Evolutionary conservation across 64 coral and sea anemone genomes (phyloP).

Genomic region (Montipora cactus): DNA sequence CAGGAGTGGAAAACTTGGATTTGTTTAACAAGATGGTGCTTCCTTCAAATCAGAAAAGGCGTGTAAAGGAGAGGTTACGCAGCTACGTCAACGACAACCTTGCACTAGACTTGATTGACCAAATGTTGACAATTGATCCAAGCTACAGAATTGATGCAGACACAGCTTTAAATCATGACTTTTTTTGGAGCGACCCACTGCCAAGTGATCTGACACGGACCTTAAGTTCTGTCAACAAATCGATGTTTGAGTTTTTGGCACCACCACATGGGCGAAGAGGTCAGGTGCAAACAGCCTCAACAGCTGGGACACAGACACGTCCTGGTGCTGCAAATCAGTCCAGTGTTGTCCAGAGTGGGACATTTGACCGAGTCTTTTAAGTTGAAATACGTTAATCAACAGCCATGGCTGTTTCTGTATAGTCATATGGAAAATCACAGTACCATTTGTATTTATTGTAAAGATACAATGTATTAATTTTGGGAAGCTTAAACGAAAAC

Average conservation of each 20-base stretch:
- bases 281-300: conserved; percentile 23
- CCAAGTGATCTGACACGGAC: conserved; percentile 90
- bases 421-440: neutral
- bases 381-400: conserved; percentile 20
- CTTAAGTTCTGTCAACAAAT: conserved; percentile 81
- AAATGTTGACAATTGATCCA: conserved; percentile 93
- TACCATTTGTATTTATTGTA: conserved; percentile 20
- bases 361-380: conserved; percentile 80
- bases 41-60: conserved; percentile 79
- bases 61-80: conserved; percentile 88
- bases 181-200: conserved; percentile 99
- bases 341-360: conserved; percentile 54
- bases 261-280: conserved; percentile 82
- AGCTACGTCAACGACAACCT: conserved; percentile 92
- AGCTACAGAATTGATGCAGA: conserved; percentile 91
- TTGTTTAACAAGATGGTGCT: conserved; percentile 91
- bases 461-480: neutral
- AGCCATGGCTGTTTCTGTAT: neutral
- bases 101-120: conserved; percentile 95
- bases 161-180: conserved; percentile 96
- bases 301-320: conserved; percentile 24
- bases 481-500: neutral
- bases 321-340: conserved; percentile 29
- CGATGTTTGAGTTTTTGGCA: conserved; percentile 98
- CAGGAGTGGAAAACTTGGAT: conserved; percentile 91